Conservation (phyloP, 2,113 vertebrate species). For the Sander lucioperca region DNA sequence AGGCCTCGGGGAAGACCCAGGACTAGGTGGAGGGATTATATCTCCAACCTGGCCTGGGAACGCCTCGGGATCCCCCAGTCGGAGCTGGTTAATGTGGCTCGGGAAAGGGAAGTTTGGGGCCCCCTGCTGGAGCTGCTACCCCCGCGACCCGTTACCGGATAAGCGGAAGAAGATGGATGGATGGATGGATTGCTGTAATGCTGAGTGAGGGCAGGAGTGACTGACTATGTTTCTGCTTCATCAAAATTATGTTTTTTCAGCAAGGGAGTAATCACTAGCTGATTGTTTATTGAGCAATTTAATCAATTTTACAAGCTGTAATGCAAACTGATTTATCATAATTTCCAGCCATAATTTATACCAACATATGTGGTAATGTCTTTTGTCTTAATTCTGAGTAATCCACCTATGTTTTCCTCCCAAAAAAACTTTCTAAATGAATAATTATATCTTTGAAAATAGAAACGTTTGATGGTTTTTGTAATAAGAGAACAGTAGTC, state of each 20-base stretch:
- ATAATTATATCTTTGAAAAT: not conserved
- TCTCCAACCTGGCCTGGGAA: too few relatives aligned
- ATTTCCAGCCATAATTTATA: not conserved
- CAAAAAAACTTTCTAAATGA: not conserved
- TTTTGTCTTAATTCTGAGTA: not conserved
- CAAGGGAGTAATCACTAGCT: not conserved
- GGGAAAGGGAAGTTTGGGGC: too few relatives aligned
- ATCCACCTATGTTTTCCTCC: not conserved
- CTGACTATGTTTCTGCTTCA: not conserved
- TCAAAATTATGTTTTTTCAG: not conserved
- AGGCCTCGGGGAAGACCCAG: too few relatives aligned
- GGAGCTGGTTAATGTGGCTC: too few relatives aligned
- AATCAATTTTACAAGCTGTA: not conserved
- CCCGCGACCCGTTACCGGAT: too few relatives aligned
- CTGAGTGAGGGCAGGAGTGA: not conserved
- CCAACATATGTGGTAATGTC: not conserved
- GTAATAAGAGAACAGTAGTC: not conserved
- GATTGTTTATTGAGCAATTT: not conserved
- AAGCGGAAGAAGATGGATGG: too few relatives aligned
- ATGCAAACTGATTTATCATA: not conserved
- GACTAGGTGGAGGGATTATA: too few relatives aligned
- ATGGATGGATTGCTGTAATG: too few relatives aligned
- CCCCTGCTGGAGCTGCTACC: too few relatives aligned
- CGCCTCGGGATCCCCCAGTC: too few relatives aligned
- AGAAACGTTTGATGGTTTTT: not conserved